Conservation (phyloP, 2,888 invertebrate genomes). For the Rotaria socialis region DNA sequence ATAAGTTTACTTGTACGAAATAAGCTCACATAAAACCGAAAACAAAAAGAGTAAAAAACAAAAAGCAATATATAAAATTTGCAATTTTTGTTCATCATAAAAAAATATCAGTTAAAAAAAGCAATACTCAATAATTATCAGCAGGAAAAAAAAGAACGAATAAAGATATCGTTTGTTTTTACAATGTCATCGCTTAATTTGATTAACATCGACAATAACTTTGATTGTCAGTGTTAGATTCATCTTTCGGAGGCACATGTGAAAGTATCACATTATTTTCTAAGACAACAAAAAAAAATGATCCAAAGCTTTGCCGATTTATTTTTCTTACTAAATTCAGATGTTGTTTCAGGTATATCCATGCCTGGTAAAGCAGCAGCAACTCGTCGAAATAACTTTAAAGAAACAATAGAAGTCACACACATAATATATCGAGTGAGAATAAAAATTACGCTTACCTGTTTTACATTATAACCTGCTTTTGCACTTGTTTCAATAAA, state of each 20-base stretch:
- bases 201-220: slow-evolving; percentile 1
- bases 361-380: slow-evolving; percentile 45
- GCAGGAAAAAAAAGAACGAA: too few relatives aligned
- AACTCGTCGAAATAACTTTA: slow-evolving; percentile 44
- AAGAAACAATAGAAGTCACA: not conserved
- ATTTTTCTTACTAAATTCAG: not conserved
- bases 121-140: too few relatives aligned
- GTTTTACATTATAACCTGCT: slow-evolving; percentile 96
- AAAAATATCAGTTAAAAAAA: too few relatives aligned
- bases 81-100: too few relatives aligned
- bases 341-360: slow-evolving; percentile 18
- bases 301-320: not conserved
- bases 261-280: not conserved
- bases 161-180: too few relatives aligned
- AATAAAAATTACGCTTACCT: not conserved
- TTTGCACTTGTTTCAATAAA: slow-evolving; percentile 99
- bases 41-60: too few relatives aligned
- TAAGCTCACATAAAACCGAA: too few relatives aligned
- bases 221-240: not conserved
- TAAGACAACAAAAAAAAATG: not conserved
- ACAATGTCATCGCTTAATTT: not conserved
- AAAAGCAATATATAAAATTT: too few relatives aligned
- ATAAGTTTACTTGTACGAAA: not conserved
- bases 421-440: not conserved
- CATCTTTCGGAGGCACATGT: not conserved